These are phyloP conservation scores for Caerostris darwini DNA, from an alignment of 1,140 invertebrate genomes.

Conservation along the genomic window DNA sequence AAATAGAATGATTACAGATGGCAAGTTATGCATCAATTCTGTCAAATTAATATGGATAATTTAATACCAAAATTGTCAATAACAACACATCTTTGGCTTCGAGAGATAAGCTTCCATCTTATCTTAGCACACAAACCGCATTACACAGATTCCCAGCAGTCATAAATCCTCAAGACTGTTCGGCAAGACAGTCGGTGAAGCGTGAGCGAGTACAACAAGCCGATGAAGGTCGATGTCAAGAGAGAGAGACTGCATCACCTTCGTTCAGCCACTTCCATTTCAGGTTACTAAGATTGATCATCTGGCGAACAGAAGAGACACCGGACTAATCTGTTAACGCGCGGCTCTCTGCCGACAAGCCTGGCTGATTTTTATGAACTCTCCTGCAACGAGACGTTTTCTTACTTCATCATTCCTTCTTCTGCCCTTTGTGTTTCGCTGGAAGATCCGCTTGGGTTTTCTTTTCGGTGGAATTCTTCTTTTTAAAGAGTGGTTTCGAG, in stretches of 20 bases:
- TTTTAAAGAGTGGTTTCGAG: too few species aligned
- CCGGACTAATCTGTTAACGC: constrained; percentile 64
- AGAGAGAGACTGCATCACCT: neutral
- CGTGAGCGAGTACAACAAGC: constrained; percentile 46
- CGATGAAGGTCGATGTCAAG: constrained; percentile 50
- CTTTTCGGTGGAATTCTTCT: too few species aligned
- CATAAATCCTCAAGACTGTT: neutral
- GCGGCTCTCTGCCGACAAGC: neutral
- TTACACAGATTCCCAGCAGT: neutral
- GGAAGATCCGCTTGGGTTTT: neutral
- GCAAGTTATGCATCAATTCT: neutral
- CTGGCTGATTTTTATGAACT: constrained; percentile 34
- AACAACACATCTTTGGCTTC: too few species aligned
- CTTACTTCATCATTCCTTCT: constrained; percentile 1
- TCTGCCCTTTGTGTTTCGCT: neutral
- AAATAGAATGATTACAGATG: neutral
- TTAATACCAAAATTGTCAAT: too few species aligned
- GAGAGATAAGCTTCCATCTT: neutral
- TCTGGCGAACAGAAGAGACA: constrained; percentile 58
- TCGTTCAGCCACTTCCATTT: constrained; percentile 52
- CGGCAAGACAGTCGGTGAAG: neutral
- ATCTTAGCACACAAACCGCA: neutral
- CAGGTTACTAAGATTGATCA: constrained; percentile 63
- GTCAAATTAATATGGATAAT: neutral
- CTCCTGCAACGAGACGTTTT: neutral